Evolutionary conservation across 2,113 vertebrate species (phyloP), one percentile per base, ranked within the genome.

Genomic region (Choloepus hoffmanni): DNA sequence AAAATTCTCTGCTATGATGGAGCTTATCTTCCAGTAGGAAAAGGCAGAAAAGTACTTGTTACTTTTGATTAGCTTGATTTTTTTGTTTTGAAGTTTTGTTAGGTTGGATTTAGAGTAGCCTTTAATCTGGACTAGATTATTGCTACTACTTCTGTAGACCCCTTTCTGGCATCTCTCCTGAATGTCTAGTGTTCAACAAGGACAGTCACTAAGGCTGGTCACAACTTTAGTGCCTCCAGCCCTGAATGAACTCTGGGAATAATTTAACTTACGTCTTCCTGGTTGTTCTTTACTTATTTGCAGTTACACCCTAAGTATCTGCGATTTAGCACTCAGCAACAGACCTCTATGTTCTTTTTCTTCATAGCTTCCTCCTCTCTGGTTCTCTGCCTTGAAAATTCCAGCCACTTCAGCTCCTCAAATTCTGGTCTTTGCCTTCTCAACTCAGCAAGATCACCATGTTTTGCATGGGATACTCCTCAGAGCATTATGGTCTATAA

Each of bases 331-430:
- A 21, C 36, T 87, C 48, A 65, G 18, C n/a, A 55, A 48, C 10
- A 70, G 45, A 40, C 3, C 2, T 1, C 0, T 1, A 23, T 15
- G 10, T 50, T 73, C 43, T 76, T 0, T 70, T 53, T 70, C 7
- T 16, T 83, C n/a, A 36, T 1, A 55, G 13, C 62, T 19, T 18
- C 33, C 63, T 67, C 55, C 19, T 65, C 30, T 62, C 78, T 78
- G 36, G 21, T 45, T 84, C 43, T 50, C 62, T 74, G 36, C 2
- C 23, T 8, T 48, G 55, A 15, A 48, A 82, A 82, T 72, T 65
- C 13, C 7, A 77, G 60, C 30, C 19, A 33, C 5, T 21, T 36
- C 1, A 63, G 16, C 10, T 65, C 7, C 55, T 84, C n/a, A 55
- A 26, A 58, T 19, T 60, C 30, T 30, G 36, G 33, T 60, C 45